Evolutionary conservation across 2,113 vertebrate genomes (phyloP), one percentile per base, ranked within the genome.

Genomic region (Porphyrio hochstetteri): DNA sequence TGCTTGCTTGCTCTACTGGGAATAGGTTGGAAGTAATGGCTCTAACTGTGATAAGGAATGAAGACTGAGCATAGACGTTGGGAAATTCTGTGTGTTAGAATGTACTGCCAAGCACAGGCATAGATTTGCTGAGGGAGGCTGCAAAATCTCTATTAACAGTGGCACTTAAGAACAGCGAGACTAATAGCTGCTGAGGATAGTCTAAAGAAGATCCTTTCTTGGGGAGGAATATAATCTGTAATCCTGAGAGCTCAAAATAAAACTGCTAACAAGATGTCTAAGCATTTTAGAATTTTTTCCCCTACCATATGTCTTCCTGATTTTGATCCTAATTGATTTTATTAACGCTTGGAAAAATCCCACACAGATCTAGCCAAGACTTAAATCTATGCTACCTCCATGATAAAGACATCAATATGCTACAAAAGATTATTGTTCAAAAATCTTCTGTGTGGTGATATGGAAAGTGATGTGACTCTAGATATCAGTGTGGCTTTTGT

Each of bases 241-340:
- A 40, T 69, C 20, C 35, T 24, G 5, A 64, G 19, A 70, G 38
- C 9, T 76, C 57, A 68, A 68, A 68, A 59, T 46, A 65, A 64
- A 75, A 63, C 7, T 40, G 77, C 61, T 56, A 79, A 17, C 27
- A 28, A 46, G 71, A 44, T 53, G 23, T 11, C 21, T 33, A 67
- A 85, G 3, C 11, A 59, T 55, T 50, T 1, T 2, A 65, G 17
- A 23, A 7, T 24, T 17, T 60, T 59, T 65, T 48, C 68, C 23
- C 27, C 10, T 29, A 9, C 4, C 5, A 2, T 27, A 16, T 12
- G 0, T n/a, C 31, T 68, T 79, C 50, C 25, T 2, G 9, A 10
- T 88, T 90, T 88, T 56, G 6, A 71, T 69, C 7, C 16, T 33
- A 23, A 48, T 23, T 7, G 5, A 28, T 88, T 82, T 88, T 61